Evolutionary conservation across 2,113 vertebrate species (phyloP).

Genomic region (Ptilorrhoa leucosticta): DNA sequence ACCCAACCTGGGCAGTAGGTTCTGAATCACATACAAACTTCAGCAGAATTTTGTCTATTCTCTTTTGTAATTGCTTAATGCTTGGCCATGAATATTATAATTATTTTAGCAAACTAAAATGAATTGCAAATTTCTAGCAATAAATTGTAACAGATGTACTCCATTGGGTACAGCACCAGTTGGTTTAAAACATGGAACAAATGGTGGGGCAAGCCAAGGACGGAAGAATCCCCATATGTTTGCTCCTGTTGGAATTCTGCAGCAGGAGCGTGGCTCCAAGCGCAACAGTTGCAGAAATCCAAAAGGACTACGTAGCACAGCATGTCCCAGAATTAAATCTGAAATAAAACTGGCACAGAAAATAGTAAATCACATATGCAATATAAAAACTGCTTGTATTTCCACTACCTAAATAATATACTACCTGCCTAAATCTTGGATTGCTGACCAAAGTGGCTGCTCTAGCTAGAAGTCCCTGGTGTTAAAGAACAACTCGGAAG

Average conservation of each 20-base stretch:
- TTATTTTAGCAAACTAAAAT: slow-evolving; percentile 57
- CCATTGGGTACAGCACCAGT: slow-evolving; percentile 63
- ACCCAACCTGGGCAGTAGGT: background rate
- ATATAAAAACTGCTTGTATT: background rate
- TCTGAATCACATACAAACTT: background rate
- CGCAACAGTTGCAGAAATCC: slow-evolving; percentile 57
- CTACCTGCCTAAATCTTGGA: background rate
- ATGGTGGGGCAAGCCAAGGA: slow-evolving; percentile 61
- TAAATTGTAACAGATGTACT: slow-evolving; percentile 67
- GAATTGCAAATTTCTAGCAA: slow-evolving; percentile 65
- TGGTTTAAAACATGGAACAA: slow-evolving; percentile 58
- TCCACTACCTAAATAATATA: background rate
- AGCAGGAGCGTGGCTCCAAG: slow-evolving; percentile 46
- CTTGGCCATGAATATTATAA: slow-evolving; percentile 52
- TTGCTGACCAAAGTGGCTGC: background rate
- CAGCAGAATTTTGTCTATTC: background rate
- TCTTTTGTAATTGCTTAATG: slow-evolving; percentile 46
- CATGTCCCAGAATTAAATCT: slow-evolving; percentile 41
- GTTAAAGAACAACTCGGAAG: background rate
- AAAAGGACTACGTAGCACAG: slow-evolving; percentile 27
- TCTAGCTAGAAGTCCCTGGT: background rate
- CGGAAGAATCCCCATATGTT: slow-evolving; percentile 63
- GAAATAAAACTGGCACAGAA: slow-evolving; percentile 37
- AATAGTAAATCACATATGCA: background rate
- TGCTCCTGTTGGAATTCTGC: slow-evolving; percentile 60